Evolutionary conservation across 2,797 vertebrate genomes (phyloP).

Genomic region (Pseudotriccus pelzelni): DNA sequence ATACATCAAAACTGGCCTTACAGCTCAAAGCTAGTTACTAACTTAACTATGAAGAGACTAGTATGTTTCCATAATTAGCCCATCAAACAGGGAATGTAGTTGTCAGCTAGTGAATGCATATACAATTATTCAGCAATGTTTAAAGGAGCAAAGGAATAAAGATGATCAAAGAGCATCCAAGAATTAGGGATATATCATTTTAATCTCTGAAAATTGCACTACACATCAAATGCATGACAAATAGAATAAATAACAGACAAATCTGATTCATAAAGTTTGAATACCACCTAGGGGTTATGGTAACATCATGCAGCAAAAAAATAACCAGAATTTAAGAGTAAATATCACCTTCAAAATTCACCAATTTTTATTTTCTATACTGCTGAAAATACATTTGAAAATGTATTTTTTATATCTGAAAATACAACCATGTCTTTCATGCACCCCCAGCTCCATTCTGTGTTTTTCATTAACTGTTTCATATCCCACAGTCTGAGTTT

Average conservation of each 20-base stretch:
- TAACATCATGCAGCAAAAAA: slow-evolving; percentile 30
- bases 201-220: slow-evolving; percentile 72
- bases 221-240: slow-evolving; percentile 60
- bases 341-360: not conserved
- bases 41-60: slow-evolving; percentile 35
- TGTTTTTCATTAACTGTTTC: not conserved
- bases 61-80: slow-evolving; percentile 61
- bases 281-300: slow-evolving; percentile 65
- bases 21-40: slow-evolving; percentile 38
- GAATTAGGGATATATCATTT: slow-evolving; percentile 71
- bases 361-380: not conserved
- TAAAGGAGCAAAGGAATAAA: slow-evolving; percentile 69
- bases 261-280: slow-evolving; percentile 66
- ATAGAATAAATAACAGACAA: slow-evolving; percentile 59
- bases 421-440: not conserved
- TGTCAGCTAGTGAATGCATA: slow-evolving; percentile 68
- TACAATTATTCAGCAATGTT: slow-evolving; percentile 67
- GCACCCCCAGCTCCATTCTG: not conserved
- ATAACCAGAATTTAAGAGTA: not conserved
- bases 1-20: slow-evolving; percentile 52
- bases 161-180: slow-evolving; percentile 71
- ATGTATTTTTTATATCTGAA: not conserved
- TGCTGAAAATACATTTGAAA: not conserved
- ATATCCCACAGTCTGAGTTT: not conserved
- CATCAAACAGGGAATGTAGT: slow-evolving; percentile 62